Base-by-base conservation (phyloP, 2,888 invertebrate species). In the Eupithecia insigniata region DNA sequence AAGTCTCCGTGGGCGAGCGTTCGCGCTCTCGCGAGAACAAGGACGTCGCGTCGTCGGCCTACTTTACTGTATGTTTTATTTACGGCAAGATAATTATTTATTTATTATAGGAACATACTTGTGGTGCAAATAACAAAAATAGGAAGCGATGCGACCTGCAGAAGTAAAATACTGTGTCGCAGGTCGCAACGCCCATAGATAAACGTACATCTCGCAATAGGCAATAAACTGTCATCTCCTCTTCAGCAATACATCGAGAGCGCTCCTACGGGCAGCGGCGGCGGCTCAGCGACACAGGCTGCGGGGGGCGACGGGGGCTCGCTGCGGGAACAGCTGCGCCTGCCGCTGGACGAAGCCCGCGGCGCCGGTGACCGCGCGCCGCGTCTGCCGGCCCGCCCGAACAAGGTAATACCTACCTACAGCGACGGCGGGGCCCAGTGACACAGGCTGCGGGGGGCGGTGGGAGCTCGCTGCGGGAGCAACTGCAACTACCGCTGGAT, bases 361-460 rank as follows among this genome's bases (percentile, higher is more conserved):
- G 1, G 6, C 76, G 14, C 84, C 82, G 66, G 86, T 75, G 75
- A 87, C 85, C 2, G 90, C 58, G 58, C 28, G 87, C 76, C 79
- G 89, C 6, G 86, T 76, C 1, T 92, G 7, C 93, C 93, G 0
- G 82, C 90, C 0, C 88, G 88, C 0, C 89, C 90, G 1, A 77
- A 76, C 16, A 91, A 90, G 84, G 89, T 39, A n/a, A n/a, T n/a
- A 39, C 39, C 36, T 7, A 32, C 32, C 5, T 32, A 32, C 32
- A 32, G 61, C 61, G 10, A 18, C 66, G 4, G 5, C 76, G 0
- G 0, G 0, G 76, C 65, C 46, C 67, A 22, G 30, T 18, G 18
- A 0, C 18, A 1, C 6, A 18, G 43, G 43, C 18, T 1, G 7
- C 1, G 43, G n/a, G 43, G 43, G 39, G 36, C 70, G 39, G 36